These are phyloP conservation scores for Lobophora halterata DNA, from an alignment of 2,888 invertebrate genomes.

Conservation along the genomic window DNA sequence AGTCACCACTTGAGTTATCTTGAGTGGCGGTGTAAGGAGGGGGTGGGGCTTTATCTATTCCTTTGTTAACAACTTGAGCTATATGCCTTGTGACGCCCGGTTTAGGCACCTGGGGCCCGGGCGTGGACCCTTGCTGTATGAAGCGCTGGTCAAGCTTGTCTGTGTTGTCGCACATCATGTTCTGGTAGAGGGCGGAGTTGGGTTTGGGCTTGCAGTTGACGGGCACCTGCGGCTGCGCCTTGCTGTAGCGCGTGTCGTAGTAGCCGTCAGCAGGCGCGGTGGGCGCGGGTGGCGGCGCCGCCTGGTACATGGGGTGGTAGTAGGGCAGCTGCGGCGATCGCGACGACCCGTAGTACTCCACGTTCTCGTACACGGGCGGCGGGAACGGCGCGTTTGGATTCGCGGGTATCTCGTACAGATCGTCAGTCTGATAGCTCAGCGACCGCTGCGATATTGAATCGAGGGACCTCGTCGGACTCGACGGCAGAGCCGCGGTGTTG, in stretches of 20 bases:
- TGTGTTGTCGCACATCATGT: slow-evolving; percentile 64
- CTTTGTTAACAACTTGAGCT: slow-evolving; percentile 65
- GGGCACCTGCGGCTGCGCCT: slow-evolving; percentile 91
- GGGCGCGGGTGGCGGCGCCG: slow-evolving; percentile 63
- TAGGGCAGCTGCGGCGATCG: slow-evolving; percentile 81
- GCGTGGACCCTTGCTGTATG: slow-evolving; percentile 66
- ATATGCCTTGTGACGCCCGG: slow-evolving; percentile 54
- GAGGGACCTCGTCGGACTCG: slow-evolving; percentile 82
- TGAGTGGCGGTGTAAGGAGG: slow-evolving; percentile 58
- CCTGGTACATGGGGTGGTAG: slow-evolving; percentile 80
- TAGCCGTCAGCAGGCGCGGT: too few species aligned
- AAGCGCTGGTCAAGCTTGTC: slow-evolving; percentile 67
- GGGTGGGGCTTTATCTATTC: slow-evolving; percentile 78
- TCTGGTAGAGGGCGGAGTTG: slow-evolving; percentile 72
- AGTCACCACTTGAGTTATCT: slow-evolving; percentile 65
- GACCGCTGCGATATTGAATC: slow-evolving; percentile 83
- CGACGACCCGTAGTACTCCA: slow-evolving; percentile 87
- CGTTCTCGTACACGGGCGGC: slow-evolving; percentile 87
- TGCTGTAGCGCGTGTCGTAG: slow-evolving; percentile 82
- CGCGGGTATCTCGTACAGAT: slow-evolving; percentile 70
- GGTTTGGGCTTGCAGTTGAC: slow-evolving; percentile 72
- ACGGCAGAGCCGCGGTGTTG: slow-evolving; percentile 60
- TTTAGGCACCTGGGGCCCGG: slow-evolving; percentile 71
- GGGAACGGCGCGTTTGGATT: slow-evolving; percentile 64
- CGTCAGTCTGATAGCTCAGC: slow-evolving; percentile 70